Evolutionary conservation across 2,113 vertebrate species (phyloP).

Genomic region (Phylloscopus trochiloides): DNA sequence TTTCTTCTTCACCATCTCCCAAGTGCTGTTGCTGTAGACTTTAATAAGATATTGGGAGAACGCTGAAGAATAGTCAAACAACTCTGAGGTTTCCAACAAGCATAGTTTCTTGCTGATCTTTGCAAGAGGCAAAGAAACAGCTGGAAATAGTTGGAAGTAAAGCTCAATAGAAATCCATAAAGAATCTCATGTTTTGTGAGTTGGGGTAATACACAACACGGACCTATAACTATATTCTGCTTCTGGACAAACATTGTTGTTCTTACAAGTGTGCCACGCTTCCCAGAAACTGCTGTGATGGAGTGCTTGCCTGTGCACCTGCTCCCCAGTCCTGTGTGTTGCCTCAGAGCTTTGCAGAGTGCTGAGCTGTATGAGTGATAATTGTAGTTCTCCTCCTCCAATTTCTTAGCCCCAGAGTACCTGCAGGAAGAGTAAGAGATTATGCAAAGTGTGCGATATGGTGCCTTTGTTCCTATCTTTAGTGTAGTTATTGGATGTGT

Average conservation of each 20-base stretch:
- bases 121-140: neutral
- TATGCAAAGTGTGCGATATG: accelerated
- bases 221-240: neutral
- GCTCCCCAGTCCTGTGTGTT: neutral
- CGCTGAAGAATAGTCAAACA: neutral
- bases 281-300: neutral
- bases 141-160: neutral
- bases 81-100: neutral
- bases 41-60: neutral
- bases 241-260: neutral
- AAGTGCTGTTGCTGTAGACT: neutral
- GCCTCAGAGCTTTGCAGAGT: neutral
- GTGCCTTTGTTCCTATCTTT: neutral
- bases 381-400: neutral
- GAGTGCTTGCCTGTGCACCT: neutral
- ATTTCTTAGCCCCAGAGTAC: neutral
- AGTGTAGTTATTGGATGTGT: neutral
- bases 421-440: neutral
- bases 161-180: neutral
- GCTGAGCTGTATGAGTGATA: neutral
- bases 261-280: accelerated
- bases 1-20: accelerated
- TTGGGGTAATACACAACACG: neutral
- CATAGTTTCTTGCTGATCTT: accelerated
- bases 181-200: neutral